phyloP scores from a whole-genome alignment of 2,113 vertebrate species.

The Pygoscelis antarcticus region DNA sequence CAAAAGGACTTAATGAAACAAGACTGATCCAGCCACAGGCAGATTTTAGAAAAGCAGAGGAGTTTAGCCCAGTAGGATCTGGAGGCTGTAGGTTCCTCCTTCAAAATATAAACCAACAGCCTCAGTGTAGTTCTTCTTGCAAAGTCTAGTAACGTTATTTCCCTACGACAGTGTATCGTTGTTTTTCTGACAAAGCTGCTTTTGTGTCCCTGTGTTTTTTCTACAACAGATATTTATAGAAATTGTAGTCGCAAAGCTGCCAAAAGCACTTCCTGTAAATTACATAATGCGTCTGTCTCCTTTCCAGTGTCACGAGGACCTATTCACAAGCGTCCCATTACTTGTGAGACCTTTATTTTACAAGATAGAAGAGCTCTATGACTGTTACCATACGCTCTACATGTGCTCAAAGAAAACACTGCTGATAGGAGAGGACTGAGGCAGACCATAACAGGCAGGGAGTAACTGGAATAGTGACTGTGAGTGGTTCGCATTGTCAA shows the following conservation, averaged over 20 bases:
- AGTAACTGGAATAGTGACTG: not conserved
- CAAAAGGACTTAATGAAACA: not conserved
- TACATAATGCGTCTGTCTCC: not conserved
- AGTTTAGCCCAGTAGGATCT: not conserved
- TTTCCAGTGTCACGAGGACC: not conserved
- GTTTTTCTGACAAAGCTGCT: slow-evolving; percentile 4
- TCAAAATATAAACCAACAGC: not conserved
- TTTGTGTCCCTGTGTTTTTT: slow-evolving; percentile 12
- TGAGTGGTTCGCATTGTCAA: not conserved
- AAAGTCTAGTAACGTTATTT: not conserved
- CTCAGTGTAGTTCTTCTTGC: not conserved
- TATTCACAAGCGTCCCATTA: not conserved
- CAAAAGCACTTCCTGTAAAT: slow-evolving; percentile 32
- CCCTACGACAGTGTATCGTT: not conserved
- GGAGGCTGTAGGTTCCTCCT: not conserved
- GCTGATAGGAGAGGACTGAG: not conserved
- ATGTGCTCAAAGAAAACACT: not conserved
- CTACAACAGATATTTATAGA: slow-evolving; percentile 15
- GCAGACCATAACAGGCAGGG: not conserved
- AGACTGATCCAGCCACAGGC: not conserved
- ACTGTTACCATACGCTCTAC: not conserved
- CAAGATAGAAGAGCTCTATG: not conserved
- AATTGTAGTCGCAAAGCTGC: not conserved
- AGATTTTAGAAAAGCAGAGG: not conserved
- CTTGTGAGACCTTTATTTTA: not conserved